These are phyloP conservation scores for Adelphocoris suturalis DNA, from an alignment of 2,888 invertebrate species.

Conservation along the genomic window DNA sequence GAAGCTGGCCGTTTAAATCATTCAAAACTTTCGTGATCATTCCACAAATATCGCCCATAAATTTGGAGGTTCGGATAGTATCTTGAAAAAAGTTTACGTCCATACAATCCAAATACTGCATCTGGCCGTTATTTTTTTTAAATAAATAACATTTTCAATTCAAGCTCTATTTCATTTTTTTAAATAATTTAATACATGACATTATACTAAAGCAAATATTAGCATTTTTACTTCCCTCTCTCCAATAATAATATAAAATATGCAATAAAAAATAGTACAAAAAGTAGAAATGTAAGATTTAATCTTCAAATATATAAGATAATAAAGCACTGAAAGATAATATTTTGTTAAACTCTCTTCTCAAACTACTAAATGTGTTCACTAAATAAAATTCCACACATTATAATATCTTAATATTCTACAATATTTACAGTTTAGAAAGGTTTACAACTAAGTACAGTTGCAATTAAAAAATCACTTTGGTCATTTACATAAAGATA, in stretches of 20 bases:
- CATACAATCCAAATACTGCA: too few relatives aligned
- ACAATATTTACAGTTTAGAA: neutral
- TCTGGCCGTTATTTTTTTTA: neutral
- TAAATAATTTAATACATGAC: conserved; percentile 4
- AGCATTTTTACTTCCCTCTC: neutral
- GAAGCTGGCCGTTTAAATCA: too few relatives aligned
- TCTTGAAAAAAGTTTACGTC: too few relatives aligned
- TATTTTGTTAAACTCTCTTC: too few relatives aligned
- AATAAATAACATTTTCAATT: neutral
- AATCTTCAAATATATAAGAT: neutral
- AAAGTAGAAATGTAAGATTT: conserved; percentile 17
- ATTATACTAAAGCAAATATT: neutral
- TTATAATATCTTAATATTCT: too few relatives aligned
- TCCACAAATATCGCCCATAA: too few relatives aligned
- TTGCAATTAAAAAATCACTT: neutral
- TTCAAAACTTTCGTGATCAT: too few relatives aligned
- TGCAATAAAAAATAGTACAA: neutral
- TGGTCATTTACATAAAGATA: neutral
- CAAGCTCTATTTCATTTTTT: conserved; percentile 3
- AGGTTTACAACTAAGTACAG: neutral
- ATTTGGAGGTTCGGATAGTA: too few relatives aligned
- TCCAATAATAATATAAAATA: neutral
- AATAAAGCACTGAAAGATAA: neutral
- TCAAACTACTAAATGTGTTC: too few relatives aligned
- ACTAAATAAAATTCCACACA: too few relatives aligned